Evolutionary conservation across 2,888 invertebrate species (phyloP).

Genomic region (Danaus chrysippus): DNA sequence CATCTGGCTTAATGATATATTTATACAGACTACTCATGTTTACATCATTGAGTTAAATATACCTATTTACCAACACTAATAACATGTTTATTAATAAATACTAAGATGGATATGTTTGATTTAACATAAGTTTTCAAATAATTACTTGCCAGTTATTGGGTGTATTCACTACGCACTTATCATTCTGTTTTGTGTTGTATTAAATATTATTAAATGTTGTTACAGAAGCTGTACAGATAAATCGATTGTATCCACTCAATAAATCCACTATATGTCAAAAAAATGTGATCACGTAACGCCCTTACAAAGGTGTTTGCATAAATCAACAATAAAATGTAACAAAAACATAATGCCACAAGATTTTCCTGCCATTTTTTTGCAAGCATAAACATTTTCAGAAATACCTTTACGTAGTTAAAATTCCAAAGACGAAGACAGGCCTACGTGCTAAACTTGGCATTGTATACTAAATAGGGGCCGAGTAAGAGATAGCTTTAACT

Average conservation of each 20-base stretch:
- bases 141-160: too few species aligned
- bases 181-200: too few species aligned
- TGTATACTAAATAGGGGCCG: conserved; percentile 59
- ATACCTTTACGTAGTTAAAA: conserved; percentile 69
- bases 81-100: too few species aligned
- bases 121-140: too few species aligned
- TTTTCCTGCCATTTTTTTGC: conserved; percentile 50
- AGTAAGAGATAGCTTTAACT: conserved; percentile 34
- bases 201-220: neutral
- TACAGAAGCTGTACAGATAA: neutral
- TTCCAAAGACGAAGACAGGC: conserved; percentile 57
- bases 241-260: conserved; percentile 18
- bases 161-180: too few species aligned
- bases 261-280: conserved; percentile 23
- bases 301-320: conserved; percentile 55
- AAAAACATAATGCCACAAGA: conserved; percentile 46
- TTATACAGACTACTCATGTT: conserved; percentile 29
- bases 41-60: neutral
- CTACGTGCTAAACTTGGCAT: conserved; percentile 74
- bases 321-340: conserved; percentile 59
- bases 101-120: too few species aligned
- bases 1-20: conserved; percentile 24
- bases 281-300: conserved; percentile 45
- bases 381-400: conserved; percentile 62
- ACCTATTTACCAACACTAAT: too few species aligned